Evolutionary conservation across 1,140 invertebrate genomes (phyloP).

Genomic region (Brachionus calyciflorus): DNA sequence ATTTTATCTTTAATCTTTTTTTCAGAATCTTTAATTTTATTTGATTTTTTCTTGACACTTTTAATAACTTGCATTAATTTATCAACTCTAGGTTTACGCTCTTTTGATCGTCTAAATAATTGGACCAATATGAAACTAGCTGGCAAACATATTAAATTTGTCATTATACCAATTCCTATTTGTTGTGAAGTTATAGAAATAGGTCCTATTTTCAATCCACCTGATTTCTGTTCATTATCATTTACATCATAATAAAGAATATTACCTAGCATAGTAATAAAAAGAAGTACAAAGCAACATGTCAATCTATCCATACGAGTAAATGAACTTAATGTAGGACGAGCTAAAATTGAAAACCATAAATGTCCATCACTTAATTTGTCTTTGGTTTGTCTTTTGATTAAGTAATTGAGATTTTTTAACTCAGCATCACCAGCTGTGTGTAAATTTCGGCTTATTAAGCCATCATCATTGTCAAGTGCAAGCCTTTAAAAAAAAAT

Average conservation of each 20-base stretch:
- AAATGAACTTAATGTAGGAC: not conserved
- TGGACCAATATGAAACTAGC: constrained; percentile 22
- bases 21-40: not conserved
- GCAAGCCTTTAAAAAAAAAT: constrained; percentile 52
- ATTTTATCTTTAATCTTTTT: not conserved
- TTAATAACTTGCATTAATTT: not conserved
- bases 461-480: constrained; percentile 58
- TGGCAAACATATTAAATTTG: constrained; percentile 16
- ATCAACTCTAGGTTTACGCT: not conserved
- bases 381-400: constrained; percentile 4
- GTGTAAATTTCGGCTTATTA: constrained; percentile 58
- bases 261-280: constrained; percentile 12
- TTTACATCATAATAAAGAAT: constrained; percentile 31
- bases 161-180: constrained; percentile 37
- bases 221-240: not conserved
- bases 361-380: constrained; percentile 31
- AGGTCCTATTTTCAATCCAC: constrained; percentile 13
- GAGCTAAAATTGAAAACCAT: constrained; percentile 10
- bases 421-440: not conserved
- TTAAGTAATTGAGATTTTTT: not conserved
- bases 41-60: not conserved
- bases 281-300: constrained; percentile 13
- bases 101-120: constrained; percentile 21
- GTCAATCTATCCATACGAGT: not conserved
- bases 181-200: not conserved